Base-by-base conservation (phyloP, 2,888 invertebrate species). In the Epirrhoe tristata region DNA sequence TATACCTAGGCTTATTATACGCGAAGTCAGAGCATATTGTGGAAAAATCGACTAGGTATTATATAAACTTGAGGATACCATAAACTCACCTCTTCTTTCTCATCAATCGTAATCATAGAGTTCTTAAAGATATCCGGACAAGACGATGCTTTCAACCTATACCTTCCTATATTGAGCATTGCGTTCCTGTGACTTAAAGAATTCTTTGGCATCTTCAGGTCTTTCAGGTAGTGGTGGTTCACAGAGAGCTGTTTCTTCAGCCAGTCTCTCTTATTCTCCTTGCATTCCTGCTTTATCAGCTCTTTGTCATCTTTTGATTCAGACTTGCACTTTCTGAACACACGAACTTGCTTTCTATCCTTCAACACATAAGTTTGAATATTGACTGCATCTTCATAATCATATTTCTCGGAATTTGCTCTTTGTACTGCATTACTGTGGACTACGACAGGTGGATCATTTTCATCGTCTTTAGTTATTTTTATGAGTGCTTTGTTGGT, bases 121-220 rank as follows among this genome's bases (percentile, higher is more conserved):
- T 97, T 97, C 77, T 97, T 95, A 82, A 96, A 97, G 78, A 98
- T 97, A 88, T 98, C 97, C 0, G 98, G 98, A 85, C 98, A 98
- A 53, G 98, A 98, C 2, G 97, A 97, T 0, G 98, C 98, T 70
- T 97, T 94, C 67, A 98, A 88, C 62, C 96, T 94, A 86, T 98
- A 98, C 72, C 96, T 95, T 78, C 96, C 96, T 64, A 97, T 96
- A 84, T 97, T 97, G 64, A 98, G 88, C 93, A 97, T 96, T 5
- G 98, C 97, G 52, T 97, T 97, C 55, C 98, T 95, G 85, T 98
- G 97, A 86, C 97, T 97, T 72, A 98, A 96, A 0, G 97, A 97
- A 81, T 97, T 97, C 72, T 97, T 94, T 75, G 97, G 97, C 81
- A 96, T 94, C 77, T 95, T 94, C 64, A 96, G 93, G 77, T 96